A percentile compares a stretch with the other conserved stretches of the same genome.
Evolutionary conservation across 2,797 vertebrate genomes (phyloP).

Genomic region (Lagorchestes hirsutus): DNA sequence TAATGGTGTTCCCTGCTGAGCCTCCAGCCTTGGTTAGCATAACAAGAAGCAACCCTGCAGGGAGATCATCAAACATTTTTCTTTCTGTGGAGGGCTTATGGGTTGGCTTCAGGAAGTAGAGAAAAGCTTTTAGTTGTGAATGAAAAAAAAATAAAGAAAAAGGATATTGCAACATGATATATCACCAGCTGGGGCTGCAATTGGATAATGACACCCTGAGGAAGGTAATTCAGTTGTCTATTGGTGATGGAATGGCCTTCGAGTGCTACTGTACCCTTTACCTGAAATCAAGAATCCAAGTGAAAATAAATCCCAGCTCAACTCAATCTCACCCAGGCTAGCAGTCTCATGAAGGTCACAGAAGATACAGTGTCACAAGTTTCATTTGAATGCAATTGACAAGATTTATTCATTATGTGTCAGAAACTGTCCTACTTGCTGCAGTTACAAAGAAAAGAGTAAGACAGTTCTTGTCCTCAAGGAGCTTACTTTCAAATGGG

Average conservation of each 20-base stretch:
- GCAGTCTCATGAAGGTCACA: not conserved
- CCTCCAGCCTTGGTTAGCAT: not conserved
- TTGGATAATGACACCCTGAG: not conserved
- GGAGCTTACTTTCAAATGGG: not conserved
- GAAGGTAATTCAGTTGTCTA: not conserved
- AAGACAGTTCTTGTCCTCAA: not conserved
- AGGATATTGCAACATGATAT: not conserved
- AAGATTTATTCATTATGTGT: not conserved
- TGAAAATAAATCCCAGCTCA: not conserved
- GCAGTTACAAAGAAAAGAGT: not conserved
- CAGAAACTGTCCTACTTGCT: not conserved
- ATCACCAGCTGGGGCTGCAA: not conserved
- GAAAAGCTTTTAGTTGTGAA: not conserved
- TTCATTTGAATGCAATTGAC: not conserved
- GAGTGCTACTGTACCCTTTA: not conserved
- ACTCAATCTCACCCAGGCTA: not conserved
- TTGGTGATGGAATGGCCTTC: not conserved
- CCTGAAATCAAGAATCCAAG: not conserved
- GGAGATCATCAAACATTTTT: conserved; percentile 33
- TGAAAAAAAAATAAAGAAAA: not conserved
- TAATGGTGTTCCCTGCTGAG: conserved; percentile 19
- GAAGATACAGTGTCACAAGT: not conserved
- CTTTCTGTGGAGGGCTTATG: not conserved
- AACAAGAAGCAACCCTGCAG: not conserved
- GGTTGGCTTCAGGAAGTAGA: not conserved